Base-by-base conservation (phyloP, 2,797 vertebrate genomes). In the Thalassophryne amazonica region DNA sequence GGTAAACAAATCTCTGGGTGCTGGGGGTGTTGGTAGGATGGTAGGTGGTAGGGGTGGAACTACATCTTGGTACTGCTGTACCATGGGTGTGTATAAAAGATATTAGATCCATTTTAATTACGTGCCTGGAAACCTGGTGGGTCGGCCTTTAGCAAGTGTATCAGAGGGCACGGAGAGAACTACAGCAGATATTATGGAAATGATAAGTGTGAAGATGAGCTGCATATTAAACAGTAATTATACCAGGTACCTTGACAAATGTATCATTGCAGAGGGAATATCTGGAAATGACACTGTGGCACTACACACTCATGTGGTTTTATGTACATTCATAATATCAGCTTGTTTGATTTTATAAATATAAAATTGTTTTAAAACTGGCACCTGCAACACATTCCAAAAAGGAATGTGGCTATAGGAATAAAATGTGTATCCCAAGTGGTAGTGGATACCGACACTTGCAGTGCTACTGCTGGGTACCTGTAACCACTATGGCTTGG, bases 1-100 rank as follows among this genome's bases (percentile, higher is more conserved):
- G 88, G 81, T 89, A 93, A 93, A 91, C 79, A 78, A 67, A 68
- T 53, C 65, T 73, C 58, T 62, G 45, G 36, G 22, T 19, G 39
- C n/a, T n/a, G n/a, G n/a, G n/a, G n/a, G n/a, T n/a, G n/a, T n/a
- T n/a, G n/a, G n/a, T n/a, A n/a, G n/a, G n/a, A n/a, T n/a, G n/a
- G n/a, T n/a, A 47, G 82, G 64, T 77, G 73, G 76, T 85, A 86
- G 86, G 80, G 75, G 60, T 80, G 61, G 79, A 74, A 82, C 80
- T 33, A 43, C n/a, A 1, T 29, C 10, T 1, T 3, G 12, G 56
- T 59, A 25, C 41, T 24, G 41, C 38, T 69, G 78, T 83, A 81
- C 81, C 68, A 48, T 38, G 40, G 18, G 32, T 10, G 31, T 57
- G 55, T 69, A 64, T 60, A 60, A 72, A 73, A 63, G 47, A 79